Evolutionary conservation across 1,140 invertebrate genomes (phyloP), one percentile per base, ranked within the genome.

Genomic region (Coboldia fuscipes): DNA sequence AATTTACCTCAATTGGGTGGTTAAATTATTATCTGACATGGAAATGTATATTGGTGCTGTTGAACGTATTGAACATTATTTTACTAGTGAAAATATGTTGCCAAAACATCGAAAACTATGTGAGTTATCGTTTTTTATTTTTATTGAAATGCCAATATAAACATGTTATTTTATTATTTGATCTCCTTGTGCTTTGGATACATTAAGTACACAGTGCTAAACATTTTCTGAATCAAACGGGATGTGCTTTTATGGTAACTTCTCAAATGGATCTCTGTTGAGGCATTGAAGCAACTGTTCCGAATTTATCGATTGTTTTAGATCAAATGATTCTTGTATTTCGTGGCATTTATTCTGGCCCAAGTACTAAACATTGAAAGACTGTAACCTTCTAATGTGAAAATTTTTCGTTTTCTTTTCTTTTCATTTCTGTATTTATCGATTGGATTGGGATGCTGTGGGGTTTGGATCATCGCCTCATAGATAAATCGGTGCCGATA

Each of bases 1-100:
- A 13, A 70, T 78, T 42, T 84, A 81, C 54, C 61, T 84, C 26
- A 80, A 79, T 45, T 80, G 77, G 69, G 71, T 81, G 30, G 77
- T 81, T 35, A 75, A 79, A 52, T 75, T 77, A 51, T 63, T 76
- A 35, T 68, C 76, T 4, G 76, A 81, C 47, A 67, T 79, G 39
- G 76, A 82, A 53, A 73, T 75, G 60, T 77, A 78, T 46, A 71
- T 83, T 58, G 72, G 71, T 21, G 72, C 76, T 10, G 75, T 82
- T 0, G 74, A 80, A 40, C 58, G 79, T 40, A 61, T 83, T 23
- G 58, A 65, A 12, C 54, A 67, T 32, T 80, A 77, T 46, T 59
- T 61, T 6, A 50, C 60, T 9, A 29, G 12, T 27, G 33, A 33
- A 26, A 29, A 35, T 33, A n/a, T n/a, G n/a, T n/a, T n/a, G n/a